These are phyloP conservation scores for Otis tarda DNA, from an alignment of 2,113 vertebrate genomes.

Conservation along the genomic window DNA sequence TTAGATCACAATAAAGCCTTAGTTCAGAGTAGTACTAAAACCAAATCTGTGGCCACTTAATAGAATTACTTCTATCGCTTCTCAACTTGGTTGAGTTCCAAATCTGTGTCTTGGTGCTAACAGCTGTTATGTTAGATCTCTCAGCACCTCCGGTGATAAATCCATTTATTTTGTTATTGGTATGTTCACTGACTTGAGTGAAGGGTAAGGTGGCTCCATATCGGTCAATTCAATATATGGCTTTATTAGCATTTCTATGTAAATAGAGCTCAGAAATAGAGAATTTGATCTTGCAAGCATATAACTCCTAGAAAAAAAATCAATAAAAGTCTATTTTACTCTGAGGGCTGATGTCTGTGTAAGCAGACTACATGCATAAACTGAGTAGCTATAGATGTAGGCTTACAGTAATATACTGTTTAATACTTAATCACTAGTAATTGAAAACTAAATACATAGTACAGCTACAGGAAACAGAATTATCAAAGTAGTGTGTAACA, in stretches of 20 bases:
- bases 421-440: slow-evolving; percentile 46
- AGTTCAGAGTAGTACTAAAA: background rate
- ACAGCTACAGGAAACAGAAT: background rate
- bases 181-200: background rate
- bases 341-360: background rate
- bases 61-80: background rate
- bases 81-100: background rate
- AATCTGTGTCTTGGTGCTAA: background rate
- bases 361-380: background rate
- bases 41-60: background rate
- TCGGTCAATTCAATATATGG: background rate
- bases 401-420: background rate
- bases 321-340: background rate
- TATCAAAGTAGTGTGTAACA: background rate
- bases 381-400: background rate
- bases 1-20: background rate
- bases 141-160: background rate
- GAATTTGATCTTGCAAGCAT: background rate
- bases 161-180: background rate
- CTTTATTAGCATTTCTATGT: background rate
- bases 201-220: background rate
- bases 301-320: background rate
- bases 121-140: background rate
- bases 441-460: slow-evolving; percentile 21
- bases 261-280: background rate